Evolutionary conservation across 2,888 invertebrate genomes (phyloP).

Genomic region (Meteorus cinctellus): DNA sequence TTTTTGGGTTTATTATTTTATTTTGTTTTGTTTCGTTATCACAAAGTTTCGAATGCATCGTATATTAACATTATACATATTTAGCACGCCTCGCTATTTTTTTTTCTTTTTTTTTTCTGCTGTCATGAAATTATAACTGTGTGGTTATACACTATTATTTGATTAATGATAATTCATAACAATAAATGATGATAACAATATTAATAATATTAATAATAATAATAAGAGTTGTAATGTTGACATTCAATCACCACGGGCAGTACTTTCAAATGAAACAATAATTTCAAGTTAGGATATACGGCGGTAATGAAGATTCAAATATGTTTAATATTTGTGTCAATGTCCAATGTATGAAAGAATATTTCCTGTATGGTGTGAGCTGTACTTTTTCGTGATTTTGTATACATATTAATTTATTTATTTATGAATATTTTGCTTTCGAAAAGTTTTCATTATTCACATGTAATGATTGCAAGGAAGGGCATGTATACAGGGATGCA

Average conservation of each 20-base stretch:
- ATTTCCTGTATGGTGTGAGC: neutral
- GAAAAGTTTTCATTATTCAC: constrained; percentile 40
- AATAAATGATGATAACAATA: neutral
- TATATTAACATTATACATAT: constrained; percentile 40
- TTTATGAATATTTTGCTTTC: constrained; percentile 13
- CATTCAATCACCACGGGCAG: constrained; percentile 1
- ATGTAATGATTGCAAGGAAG: constrained; percentile 37
- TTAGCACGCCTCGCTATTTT: constrained; percentile 28
- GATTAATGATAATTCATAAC: constrained; percentile 34
- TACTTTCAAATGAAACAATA: constrained; percentile 20
- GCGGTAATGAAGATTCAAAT: constrained; percentile 26
- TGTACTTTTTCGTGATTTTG: constrained; percentile 1
- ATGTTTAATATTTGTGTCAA: neutral
- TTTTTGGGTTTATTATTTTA: constrained; percentile 37
- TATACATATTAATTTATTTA: constrained; percentile 8
- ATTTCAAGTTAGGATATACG: constrained; percentile 33
- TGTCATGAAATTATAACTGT: constrained; percentile 28
- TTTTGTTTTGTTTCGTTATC: constrained; percentile 54
- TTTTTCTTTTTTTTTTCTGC: neutral
- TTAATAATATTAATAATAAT: constrained; percentile 8
- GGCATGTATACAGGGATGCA: constrained; percentile 42
- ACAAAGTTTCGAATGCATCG: constrained; percentile 58
- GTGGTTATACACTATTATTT: constrained; percentile 28
- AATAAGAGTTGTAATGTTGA: constrained; percentile 11
- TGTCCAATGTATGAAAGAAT: neutral